Evolutionary conservation across 2,797 vertebrate genomes (phyloP).

Genomic region (Pseudopleuronectes americanus): DNA sequence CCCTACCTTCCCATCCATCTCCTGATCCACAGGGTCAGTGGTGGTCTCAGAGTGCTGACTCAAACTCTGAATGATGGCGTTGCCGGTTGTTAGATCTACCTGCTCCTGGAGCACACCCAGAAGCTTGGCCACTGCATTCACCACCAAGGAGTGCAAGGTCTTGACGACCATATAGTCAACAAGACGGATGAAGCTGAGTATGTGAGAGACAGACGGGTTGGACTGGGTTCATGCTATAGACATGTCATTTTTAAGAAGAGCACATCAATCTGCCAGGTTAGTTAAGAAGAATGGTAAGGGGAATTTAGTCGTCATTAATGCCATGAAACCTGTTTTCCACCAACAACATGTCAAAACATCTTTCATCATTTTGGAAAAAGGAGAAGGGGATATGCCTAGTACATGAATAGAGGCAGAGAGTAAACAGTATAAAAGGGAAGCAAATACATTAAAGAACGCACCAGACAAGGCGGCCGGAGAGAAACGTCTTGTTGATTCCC

Average conservation of each 20-base stretch:
- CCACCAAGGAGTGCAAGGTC: constrained; percentile 84
- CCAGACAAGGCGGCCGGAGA: constrained; percentile 83
- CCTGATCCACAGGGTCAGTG: constrained; percentile 34
- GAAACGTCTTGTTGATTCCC: constrained; percentile 77
- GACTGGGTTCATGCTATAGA: background rate
- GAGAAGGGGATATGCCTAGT: too few species aligned
- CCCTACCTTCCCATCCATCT: constrained; percentile 75
- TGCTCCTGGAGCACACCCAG: constrained; percentile 83
- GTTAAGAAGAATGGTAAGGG: too few species aligned
- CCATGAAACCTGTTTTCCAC: too few species aligned
- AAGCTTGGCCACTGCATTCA: constrained; percentile 81
- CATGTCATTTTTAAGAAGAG: background rate
- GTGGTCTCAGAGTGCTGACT: constrained; percentile 39
- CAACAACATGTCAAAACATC: too few species aligned
- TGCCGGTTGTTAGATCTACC: constrained; percentile 75
- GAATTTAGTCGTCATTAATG: too few species aligned
- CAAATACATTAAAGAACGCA: constrained; percentile 59
- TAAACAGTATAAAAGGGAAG: background rate
- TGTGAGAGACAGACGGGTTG: background rate
- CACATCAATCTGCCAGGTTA: background rate
- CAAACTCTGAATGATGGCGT: constrained; percentile 82
- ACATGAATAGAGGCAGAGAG: background rate
- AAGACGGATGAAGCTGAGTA: constrained; percentile 87
- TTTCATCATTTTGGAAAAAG: background rate
- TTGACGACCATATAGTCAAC: constrained; percentile 88